Base-by-base conservation (phyloP, 2,797 vertebrate genomes). In the Peromyscus nudipes region DNA sequence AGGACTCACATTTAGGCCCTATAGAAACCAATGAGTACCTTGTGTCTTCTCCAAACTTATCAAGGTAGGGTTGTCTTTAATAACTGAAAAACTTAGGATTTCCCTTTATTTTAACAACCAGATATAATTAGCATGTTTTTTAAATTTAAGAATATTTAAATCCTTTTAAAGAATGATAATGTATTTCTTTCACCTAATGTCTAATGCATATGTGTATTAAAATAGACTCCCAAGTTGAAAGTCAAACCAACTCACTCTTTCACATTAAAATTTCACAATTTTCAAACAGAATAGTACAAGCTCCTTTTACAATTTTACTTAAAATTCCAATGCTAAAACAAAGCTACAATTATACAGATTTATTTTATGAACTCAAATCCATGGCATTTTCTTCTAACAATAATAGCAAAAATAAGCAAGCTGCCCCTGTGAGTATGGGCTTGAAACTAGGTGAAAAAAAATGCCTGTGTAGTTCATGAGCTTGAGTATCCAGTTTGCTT, bases 271-370 rank as follows among this genome's bases (percentile, higher is more conserved):
- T 37, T 57, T 77, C 37, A 29, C 52, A 57, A 29, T 73, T 93
- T 96, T 91, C 62, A 90, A 46, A 57, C 37, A 65, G 19, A 65
- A 75, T 8, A 92, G 6, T 49, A 43, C 37, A 87, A 65, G 40
- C 27, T 25, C 43, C 40, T 85, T 90, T 62, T 80, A 93, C 3
- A 87, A 21, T 96, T 96, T 90, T 77, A 77, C 76, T 90, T 92
- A 80, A 94, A 90, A 55, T 94, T 81, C 52, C 43, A 40, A 5
- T 73, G 75, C 86, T 82, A 77, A 79, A 73, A 52, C 19, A 49
- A 17, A 87, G 71, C 29, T 83, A 57, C 0, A 57, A 8, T 73
- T 31, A 0, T 71, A 37, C 62, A 83, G 46, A n/a, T 73, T 91
- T 94, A 90, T 75, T 34, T 89, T 85, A n/a, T 77, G 82, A 82